Conservation (phyloP, 2,797 vertebrate species). For the Danionella dracula region DNA sequence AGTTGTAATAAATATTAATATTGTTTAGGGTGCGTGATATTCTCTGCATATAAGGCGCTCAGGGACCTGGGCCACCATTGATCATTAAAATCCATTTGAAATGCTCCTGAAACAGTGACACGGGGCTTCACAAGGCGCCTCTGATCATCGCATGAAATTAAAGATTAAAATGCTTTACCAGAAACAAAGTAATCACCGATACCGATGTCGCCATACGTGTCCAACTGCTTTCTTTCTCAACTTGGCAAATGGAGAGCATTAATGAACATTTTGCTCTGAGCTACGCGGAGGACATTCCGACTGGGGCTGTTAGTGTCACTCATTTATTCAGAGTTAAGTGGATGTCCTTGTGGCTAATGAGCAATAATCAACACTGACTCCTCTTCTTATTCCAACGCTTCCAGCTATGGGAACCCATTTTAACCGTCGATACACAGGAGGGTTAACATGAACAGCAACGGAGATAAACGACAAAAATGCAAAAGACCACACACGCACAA, state of each 20-base stretch:
- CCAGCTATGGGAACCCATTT: constrained; percentile 62
- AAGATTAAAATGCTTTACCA: constrained; percentile 73
- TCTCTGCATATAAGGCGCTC: constrained; percentile 32
- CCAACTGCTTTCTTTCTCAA: constrained; percentile 75
- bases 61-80: constrained; percentile 52
- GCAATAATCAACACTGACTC: constrained; percentile 85
- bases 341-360: constrained; percentile 87
- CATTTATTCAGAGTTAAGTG: constrained; percentile 80
- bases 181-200: constrained; percentile 78
- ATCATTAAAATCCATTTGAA: constrained; percentile 55
- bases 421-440: constrained; percentile 56
- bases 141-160: constrained; percentile 69
- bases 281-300: constrained; percentile 74
- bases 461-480: too few species aligned
- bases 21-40: constrained; percentile 42
- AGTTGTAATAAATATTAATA: constrained; percentile 46
- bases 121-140: constrained; percentile 55
- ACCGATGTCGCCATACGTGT: constrained; percentile 73
- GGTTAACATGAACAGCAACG: constrained; percentile 10
- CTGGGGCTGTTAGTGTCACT: constrained; percentile 74
- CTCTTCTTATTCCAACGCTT: constrained; percentile 76
- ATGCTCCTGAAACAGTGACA: constrained; percentile 55
- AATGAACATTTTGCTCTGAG: constrained; percentile 81
- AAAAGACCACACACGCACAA: too few species aligned
- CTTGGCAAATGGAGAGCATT: constrained; percentile 81